Evolutionary conservation across 2,888 invertebrate genomes (phyloP), one percentile per base, ranked within the genome.

Genomic region (Polydrusus tereticollis): DNA sequence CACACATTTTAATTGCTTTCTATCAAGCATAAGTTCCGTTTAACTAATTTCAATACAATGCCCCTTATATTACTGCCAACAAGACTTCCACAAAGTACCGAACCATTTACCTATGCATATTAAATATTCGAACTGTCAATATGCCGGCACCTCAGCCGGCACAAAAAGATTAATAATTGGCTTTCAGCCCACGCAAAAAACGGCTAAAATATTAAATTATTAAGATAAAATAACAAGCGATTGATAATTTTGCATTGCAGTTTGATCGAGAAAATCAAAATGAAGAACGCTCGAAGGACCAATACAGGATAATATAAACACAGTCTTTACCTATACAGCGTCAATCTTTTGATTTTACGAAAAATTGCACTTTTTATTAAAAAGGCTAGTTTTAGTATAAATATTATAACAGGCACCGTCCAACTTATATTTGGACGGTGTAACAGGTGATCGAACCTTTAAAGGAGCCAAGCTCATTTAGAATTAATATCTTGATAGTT

Each of bases 41-140:
- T 70, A 55, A 70, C 64, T 70, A 55, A 70, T 70, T 70, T 70
- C 58, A 70, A 70, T 70, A 70, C 70, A 70, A 70, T 69, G 43
- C 52, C 12, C 21, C 63, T 58, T 55, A 63, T n/a, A n/a, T 55
- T 69, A 52, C 68, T 29, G 7, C 7, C n/a, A n/a, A n/a, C n/a
- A n/a, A n/a, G n/a, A 50, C 23, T 50, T 43, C 50, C n/a, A 69
- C 55, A 69, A 62, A 62, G 69, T 63, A 50, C 26, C 60, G 26
- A 62, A 57, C 63, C 62, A 69, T 69, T 69, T 59, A 41, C 64
- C 70, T 69, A 69, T 69, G 69, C 64, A 57, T 64, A 69, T 69
- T 64, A 47, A 69, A 63, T 64, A 64, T 64, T 64, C 41, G 5
- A 65, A 47, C 59, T 70, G 70, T 70, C 70, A 59, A 33, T 38